Evolutionary conservation across 2,888 invertebrate species (phyloP), one percentile per base, ranked within the genome.

Genomic region (Poecilobothrus nobilitatus): DNA sequence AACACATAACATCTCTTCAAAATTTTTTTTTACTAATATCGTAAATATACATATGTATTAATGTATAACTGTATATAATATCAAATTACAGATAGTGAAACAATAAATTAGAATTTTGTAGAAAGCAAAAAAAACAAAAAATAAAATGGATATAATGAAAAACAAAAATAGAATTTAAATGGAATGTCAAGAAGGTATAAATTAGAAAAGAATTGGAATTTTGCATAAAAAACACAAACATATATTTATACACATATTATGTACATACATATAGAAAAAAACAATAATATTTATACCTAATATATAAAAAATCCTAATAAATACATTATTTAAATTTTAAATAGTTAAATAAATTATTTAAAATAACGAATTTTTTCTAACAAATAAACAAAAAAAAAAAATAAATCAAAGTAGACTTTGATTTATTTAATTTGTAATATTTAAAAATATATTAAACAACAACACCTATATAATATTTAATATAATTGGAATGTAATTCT

Each of bases 181-280:
- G 53, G 53, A 18, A 18, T 53, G 53, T 53, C 53, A 53, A 53
- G 53, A 53, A 53, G 53, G 53, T 53, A 53, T 53, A 53, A 53
- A 53, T 53, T 53, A 53, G 53, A 53, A 53, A 53, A 53, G 53
- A 53, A 53, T 53, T 53, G 53, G 53, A 53, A 53, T 53, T 53
- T 53, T 53, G n/a, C 15, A 53, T 53, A 53, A 53, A 53, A 53
- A 53, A 37, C 2, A 37, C 8, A 34, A 34, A 34, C 5, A n/a
- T n/a, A n/a, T n/a, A n/a, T n/a, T n/a, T n/a, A n/a, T n/a, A n/a
- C n/a, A n/a, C n/a, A n/a, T n/a, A n/a, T n/a, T n/a, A n/a, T n/a
- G n/a, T n/a, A n/a, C n/a, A n/a, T n/a, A n/a, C n/a, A n/a, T n/a
- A 37, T 12, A 37, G 37, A 37, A 37, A 37, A 37, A 37, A 37